These are phyloP conservation scores for Melanotaenia duboulayi DNA, from an alignment of 2,113 vertebrate genomes.

Conservation along the genomic window DNA sequence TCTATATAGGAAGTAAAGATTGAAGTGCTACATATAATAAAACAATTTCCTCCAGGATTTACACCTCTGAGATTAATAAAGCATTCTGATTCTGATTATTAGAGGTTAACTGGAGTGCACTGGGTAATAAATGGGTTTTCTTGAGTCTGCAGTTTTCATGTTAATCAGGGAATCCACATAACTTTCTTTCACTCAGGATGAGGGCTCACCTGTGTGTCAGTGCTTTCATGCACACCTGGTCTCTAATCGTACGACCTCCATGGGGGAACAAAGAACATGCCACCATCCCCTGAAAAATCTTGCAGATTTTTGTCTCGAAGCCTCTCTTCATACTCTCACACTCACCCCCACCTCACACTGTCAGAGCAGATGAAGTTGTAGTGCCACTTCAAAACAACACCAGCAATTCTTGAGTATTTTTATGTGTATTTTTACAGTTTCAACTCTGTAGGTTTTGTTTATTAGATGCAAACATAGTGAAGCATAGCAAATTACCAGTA, in stretches of 20 bases:
- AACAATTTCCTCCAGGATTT: no score
- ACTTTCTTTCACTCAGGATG: conserved; percentile 8
- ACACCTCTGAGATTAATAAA: no score
- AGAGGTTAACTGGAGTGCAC: not conserved
- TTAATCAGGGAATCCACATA: conserved; percentile 13
- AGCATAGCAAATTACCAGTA: no score
- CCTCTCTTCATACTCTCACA: conserved; percentile 16
- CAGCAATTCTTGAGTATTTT: not conserved
- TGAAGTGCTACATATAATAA: not conserved
- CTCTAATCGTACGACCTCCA: not conserved
- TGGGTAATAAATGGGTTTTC: not conserved
- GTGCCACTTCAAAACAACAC: not conserved
- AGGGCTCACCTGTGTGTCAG: conserved; percentile 62
- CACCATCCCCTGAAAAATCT: conserved; percentile 16
- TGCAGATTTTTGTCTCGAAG: conserved; percentile 34
- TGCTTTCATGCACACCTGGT: conserved; percentile 57
- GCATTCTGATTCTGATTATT: no score
- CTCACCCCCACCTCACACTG: not conserved
- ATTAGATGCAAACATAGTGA: no score
- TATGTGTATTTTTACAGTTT: not conserved
- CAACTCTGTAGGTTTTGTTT: no score
- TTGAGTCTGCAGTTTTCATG: not conserved
- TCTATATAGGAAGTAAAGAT: not conserved
- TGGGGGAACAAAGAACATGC: conserved; percentile 18
- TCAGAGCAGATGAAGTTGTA: conserved; percentile 12